phyloP scores from a whole-genome alignment of 2,888 invertebrate genomes.

The Cryptus armator region DNA sequence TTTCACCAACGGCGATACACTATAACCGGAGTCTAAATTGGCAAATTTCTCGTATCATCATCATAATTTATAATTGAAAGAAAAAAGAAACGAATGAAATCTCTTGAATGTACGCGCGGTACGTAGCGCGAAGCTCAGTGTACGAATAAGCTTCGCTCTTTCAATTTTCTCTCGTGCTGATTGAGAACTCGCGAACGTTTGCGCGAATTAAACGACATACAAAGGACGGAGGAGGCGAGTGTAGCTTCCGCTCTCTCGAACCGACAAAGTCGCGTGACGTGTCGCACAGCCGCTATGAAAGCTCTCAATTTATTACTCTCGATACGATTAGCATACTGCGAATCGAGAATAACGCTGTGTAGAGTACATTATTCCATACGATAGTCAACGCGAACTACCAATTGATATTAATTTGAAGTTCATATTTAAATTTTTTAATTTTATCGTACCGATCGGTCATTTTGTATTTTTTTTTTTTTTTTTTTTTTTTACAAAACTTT shows the following conservation, averaged over 20 bases:
- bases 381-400: conserved; percentile 57
- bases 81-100: not conserved
- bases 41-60: not conserved
- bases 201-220: conserved; percentile 52
- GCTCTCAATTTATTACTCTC: conserved; percentile 62
- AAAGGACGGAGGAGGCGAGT: conserved; percentile 56
- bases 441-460: not conserved
- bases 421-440: conserved; percentile 39
- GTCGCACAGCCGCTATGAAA: conserved; percentile 35
- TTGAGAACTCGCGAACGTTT: conserved; percentile 32
- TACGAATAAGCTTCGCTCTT: not conserved
- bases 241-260: conserved; percentile 48
- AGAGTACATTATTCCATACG: conserved; percentile 27
- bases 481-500: too few species aligned
- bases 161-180: conserved; percentile 36
- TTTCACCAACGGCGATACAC: not conserved
- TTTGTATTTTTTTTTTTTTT: too few species aligned
- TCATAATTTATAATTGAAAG: not conserved
- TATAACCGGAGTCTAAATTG: not conserved
- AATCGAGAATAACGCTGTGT: conserved; percentile 43
- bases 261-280: conserved; percentile 40
- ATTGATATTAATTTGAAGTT: conserved; percentile 50
- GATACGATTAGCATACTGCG: conserved; percentile 47
- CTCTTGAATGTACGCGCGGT: not conserved
- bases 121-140: not conserved